Conservation (phyloP, 64 coral and sea anemone genomes). For the Actinia equina region DNA sequence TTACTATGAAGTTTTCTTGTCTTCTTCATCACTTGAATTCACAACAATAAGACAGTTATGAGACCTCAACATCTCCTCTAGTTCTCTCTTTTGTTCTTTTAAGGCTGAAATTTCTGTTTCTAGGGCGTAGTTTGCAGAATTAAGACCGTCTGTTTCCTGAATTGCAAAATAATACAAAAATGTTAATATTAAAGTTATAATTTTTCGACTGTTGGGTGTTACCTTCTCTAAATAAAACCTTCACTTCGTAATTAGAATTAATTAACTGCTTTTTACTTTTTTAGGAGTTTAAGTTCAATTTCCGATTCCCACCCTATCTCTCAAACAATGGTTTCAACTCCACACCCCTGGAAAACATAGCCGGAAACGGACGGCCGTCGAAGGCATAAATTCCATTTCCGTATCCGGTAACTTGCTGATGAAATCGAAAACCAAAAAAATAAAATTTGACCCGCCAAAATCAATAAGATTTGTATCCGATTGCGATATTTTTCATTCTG, state of each 20-base stretch:
- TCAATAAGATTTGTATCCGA: not conserved
- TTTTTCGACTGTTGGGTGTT: too few relatives aligned
- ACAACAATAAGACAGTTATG: conserved; percentile 50
- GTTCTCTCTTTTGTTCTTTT: conserved; percentile 56
- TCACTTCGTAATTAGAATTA: too few relatives aligned
- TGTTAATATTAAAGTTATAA: not conserved
- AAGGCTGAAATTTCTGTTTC: conserved; percentile 60
- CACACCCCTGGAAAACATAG: not conserved
- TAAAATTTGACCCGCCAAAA: not conserved
- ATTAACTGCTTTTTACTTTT: too few relatives aligned
- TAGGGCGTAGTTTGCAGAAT: conserved; percentile 39
- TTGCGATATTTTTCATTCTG: too few relatives aligned
- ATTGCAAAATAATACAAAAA: not conserved
- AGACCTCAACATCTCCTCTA: conserved; percentile 55
- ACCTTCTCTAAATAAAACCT: too few relatives aligned
- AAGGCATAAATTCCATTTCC: not conserved
- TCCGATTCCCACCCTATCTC: too few relatives aligned
- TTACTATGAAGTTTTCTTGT: not conserved
- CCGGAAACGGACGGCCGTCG: not conserved
- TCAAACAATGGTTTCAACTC: too few relatives aligned
- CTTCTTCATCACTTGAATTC: conserved; percentile 20
- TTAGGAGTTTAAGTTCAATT: too few relatives aligned
- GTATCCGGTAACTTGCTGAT: not conserved
- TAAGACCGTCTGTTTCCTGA: conserved; percentile 56
- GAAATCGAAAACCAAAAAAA: not conserved